A percentile compares a stretch with the other conserved stretches of the same genome.
phyloP scores from a whole-genome alignment of 2,113 vertebrate species.

The Semnornis frantzii region DNA sequence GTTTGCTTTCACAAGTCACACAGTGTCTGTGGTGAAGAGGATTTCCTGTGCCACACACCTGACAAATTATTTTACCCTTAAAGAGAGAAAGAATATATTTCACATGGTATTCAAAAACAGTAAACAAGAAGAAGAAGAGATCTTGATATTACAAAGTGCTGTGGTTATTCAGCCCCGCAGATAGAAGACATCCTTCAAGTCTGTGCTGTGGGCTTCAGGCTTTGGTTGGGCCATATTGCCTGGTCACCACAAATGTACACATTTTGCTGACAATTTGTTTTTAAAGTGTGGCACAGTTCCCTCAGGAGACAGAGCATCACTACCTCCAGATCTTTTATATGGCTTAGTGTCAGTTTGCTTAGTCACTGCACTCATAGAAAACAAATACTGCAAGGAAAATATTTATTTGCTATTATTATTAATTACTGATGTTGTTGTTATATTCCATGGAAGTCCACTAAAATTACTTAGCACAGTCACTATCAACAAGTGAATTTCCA shows the following conservation, averaged over 20 bases:
- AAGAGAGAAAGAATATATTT: slow-evolving; percentile 48
- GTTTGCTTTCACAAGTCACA: slow-evolving; percentile 81
- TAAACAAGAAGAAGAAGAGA: background rate
- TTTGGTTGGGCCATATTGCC: background rate
- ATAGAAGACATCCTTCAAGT: background rate
- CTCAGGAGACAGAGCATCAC: background rate
- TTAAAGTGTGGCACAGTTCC: background rate
- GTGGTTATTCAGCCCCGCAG: background rate
- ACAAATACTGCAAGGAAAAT: background rate
- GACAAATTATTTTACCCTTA: slow-evolving; percentile 83
- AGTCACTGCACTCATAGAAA: background rate
- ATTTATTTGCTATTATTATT: background rate
- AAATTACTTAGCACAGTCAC: background rate
- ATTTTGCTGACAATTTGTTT: background rate
- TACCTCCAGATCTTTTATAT: background rate
- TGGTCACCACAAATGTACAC: background rate
- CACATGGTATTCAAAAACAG: background rate
- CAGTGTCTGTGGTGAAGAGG: slow-evolving; percentile 80
- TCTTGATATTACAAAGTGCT: background rate
- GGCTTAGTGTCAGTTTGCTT: background rate
- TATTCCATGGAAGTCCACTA: background rate
- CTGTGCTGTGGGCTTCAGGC: background rate
- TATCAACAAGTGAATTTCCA: background rate
- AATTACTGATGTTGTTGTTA: background rate
- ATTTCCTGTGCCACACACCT: slow-evolving; percentile 83